These are phyloP conservation scores for Stylophora pistillata DNA, from an alignment of 64 coral and sea anemone species.

Conservation along the genomic window DNA sequence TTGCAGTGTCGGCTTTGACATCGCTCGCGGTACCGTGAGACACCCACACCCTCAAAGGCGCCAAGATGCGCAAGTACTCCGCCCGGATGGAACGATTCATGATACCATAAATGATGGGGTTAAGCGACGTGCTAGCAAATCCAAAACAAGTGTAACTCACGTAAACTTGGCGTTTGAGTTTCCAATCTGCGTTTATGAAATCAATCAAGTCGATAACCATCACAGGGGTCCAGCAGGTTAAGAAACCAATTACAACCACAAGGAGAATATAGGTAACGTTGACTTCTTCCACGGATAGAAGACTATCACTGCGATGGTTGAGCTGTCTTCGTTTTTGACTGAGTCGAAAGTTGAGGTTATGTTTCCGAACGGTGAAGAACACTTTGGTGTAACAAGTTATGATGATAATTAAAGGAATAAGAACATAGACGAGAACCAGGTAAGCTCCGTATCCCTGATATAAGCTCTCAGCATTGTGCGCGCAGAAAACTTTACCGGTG, in stretches of 20 bases:
- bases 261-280: constrained; percentile 56
- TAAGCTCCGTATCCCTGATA: constrained; percentile 44
- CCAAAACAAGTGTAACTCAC: constrained; percentile 68
- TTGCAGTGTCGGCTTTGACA: too few species aligned
- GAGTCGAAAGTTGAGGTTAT: constrained; percentile 43
- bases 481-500: constrained; percentile 68
- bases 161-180: constrained; percentile 45
- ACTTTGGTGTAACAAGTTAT: constrained; percentile 66
- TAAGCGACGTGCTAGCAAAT: constrained; percentile 54
- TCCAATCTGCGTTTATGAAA: constrained; percentile 59
- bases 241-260: constrained; percentile 50
- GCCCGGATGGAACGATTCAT: constrained; percentile 57
- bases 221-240: constrained; percentile 66
- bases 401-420: constrained; percentile 47
- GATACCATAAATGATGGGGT: constrained; percentile 66
- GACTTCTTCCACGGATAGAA: constrained; percentile 49
- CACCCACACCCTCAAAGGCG: constrained; percentile 21
- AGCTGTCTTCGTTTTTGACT: background rate
- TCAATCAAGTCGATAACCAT: constrained; percentile 56
- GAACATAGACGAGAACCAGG: constrained; percentile 57
- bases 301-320: background rate
- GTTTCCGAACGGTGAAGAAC: constrained; percentile 48
- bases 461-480: constrained; percentile 38
- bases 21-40: background rate
- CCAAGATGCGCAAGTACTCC: constrained; percentile 51